These are phyloP conservation scores for Lateolabrax maculatus DNA, from an alignment of 2,797 vertebrate species.

Conservation along the genomic window DNA sequence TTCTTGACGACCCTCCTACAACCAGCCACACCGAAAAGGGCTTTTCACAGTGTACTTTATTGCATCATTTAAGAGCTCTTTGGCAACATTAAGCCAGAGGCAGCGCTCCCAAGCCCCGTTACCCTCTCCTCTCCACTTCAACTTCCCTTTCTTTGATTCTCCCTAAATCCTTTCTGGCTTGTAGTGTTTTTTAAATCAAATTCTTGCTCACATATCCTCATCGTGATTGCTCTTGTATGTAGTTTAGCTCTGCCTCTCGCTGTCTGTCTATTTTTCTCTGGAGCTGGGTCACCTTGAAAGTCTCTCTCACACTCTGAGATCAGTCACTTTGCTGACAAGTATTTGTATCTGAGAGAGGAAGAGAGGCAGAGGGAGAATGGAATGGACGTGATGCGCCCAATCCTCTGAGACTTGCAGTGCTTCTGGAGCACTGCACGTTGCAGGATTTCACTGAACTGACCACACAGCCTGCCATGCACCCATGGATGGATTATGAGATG, in stretches of 20 bases:
- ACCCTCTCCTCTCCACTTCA: conserved; percentile 35
- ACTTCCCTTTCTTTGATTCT: conserved; percentile 25
- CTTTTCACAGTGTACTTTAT: conserved; percentile 53
- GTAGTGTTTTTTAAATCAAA: conserved; percentile 44
- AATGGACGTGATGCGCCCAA: conserved; percentile 9
- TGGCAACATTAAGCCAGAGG: conserved; percentile 42
- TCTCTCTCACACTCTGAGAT: conserved; percentile 41
- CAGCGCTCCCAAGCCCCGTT: conserved; percentile 19
- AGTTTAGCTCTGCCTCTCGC: conserved; percentile 20
- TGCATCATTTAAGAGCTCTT: conserved; percentile 55
- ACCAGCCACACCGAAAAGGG: conserved; percentile 34
- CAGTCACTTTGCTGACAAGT: conserved; percentile 61
- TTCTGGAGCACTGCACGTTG: conserved; percentile 23
- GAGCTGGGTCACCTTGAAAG: conserved; percentile 76
- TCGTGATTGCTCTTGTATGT: conserved; percentile 33
- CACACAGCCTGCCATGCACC: conserved; percentile 11
- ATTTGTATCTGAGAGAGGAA: conserved; percentile 9
- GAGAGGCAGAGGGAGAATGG: conserved; percentile 4
- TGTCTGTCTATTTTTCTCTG: conserved; percentile 12
- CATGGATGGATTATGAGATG: conserved; percentile 8
- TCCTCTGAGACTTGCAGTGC: conserved; percentile 12
- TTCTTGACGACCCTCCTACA: conserved; percentile 55
- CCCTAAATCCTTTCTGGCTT: conserved; percentile 28
- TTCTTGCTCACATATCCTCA: conserved; percentile 33
- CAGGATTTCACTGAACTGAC: conserved; percentile 30